A percentile compares a stretch with the other conserved stretches of the same genome.
phyloP scores from a whole-genome alignment of 1,140 invertebrate species.

The Drusus annulatus region DNA sequence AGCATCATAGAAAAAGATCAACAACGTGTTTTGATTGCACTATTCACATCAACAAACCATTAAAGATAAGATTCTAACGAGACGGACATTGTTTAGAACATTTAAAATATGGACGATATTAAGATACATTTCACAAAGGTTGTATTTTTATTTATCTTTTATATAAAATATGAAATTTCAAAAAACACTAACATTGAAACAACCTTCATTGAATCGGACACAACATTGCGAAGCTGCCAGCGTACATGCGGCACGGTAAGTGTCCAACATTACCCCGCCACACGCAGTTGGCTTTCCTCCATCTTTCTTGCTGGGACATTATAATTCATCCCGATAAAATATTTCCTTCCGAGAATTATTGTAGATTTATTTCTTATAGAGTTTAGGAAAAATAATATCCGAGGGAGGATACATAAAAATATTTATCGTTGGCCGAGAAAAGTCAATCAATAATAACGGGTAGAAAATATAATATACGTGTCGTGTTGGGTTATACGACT shows the following conservation, averaged over 20 bases:
- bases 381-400: constrained; percentile 6
- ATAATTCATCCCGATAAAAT: background rate
- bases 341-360: constrained; percentile 3
- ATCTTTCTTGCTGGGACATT: background rate
- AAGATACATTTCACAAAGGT: constrained; percentile 37
- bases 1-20: constrained; percentile 32
- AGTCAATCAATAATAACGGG: constrained; percentile 9
- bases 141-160: constrained; percentile 21
- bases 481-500: background rate
- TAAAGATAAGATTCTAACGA: constrained; percentile 42
- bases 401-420: constrained; percentile 15
- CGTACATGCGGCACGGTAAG: background rate
- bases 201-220: constrained; percentile 34
- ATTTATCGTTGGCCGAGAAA: constrained; percentile 4
- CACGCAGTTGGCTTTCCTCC: background rate
- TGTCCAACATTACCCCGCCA: background rate
- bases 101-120: constrained; percentile 56
- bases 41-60: constrained; percentile 20
- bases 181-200: constrained; percentile 52
- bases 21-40: constrained; percentile 4
- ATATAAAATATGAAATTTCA: constrained; percentile 53
- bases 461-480: constrained; percentile 11
- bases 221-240: constrained; percentile 47
- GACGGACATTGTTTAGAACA: constrained; percentile 60
- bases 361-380: background rate